Evolutionary conservation across 2,797 vertebrate species (phyloP), one percentile per base, ranked within the genome.

Genomic region (Monodelphis domestica): DNA sequence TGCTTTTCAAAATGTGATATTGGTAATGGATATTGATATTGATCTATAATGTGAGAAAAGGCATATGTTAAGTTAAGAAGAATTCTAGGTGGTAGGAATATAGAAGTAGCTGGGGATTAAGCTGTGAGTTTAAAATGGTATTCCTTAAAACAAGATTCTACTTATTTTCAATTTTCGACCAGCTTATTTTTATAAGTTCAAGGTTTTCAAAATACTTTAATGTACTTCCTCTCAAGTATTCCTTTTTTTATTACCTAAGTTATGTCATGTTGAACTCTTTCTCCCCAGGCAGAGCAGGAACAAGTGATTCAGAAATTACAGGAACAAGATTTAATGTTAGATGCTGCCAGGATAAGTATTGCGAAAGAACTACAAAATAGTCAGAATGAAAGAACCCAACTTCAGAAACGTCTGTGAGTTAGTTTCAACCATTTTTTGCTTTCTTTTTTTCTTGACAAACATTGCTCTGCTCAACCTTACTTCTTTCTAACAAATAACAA

Each of bases 391-490:
- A 98, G 97, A 94, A 94, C 93, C 21, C 90, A 96, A 51, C 97
- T 99, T 70, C 97, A 98, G 29, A 96, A 91, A 93, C 96, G 98
- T 52, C 95, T 99, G 98, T 99, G 97, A 98, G 98, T 97, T 33
- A 90, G 88, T 28, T 50, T 53, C 33, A 6, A 1, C 54, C 51
- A 33, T 89, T 53, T 24, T 89, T 9, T 11, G 15, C 11, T 10
- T 78, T 50, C 50, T 89, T 96, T 89, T 63, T 38, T 87, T 6
- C 0, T 89, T 53, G 5, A 50, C n/a, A n/a, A 70, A 21, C 26
- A 14, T 63, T 56, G 70, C 45, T 84, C 38, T 45, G 21, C 84
- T 84, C 38, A 84, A n/a, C 24, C 21, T 26, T 84, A 50, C 9
- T 50, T 26, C 38, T 45, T 84, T 45, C 21, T 45, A 84, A 50